Base-by-base conservation (phyloP, 2,888 invertebrate genomes). In the Lasioglossum vierecki region DNA sequence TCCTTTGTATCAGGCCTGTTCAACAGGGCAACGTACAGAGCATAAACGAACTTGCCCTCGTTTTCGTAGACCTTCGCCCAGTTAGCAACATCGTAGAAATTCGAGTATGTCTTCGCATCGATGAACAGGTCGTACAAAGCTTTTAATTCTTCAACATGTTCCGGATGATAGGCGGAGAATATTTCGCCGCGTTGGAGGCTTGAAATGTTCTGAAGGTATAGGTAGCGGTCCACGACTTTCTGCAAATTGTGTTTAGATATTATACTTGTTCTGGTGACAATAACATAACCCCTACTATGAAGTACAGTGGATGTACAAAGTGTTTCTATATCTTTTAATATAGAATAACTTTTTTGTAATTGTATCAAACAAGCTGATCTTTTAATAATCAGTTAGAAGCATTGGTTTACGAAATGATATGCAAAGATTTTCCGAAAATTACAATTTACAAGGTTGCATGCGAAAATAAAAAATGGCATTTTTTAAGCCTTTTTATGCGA, bases 1-100 rank as follows among this genome's bases (percentile, higher is more conserved):
- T 96, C 96, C 72, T 95, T 94, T 74, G 96, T 96, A 88, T 97
- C 97, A 0, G 95, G 92, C 83, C 97, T 96, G 90, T 96, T 96
- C 46, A 96, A 92, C 9, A 96, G 94, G 49, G 97, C 97, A 30
- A 96, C 95, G 91, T 96, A 96, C 92, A 96, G 95, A 5, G 97
- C 95, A 91, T 96, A 96, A 8, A 96, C 92, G 94, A 97, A 97
- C 90, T 96, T 95, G 3, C 93, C 94, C 82, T 95, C 95, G 88
- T 95, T 95, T 4, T 95, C 84, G 71, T 94, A 77, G 76, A 93
- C 91, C 4, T 95, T 94, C n/a, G 94, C 94, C 94, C 94, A 95
- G 22, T 93, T 86, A 13, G 95, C 95, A 0, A 95, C 95, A 76
- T 94, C 94, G 91, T 92, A 93, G 91, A 95, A 95, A n/a, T 92